Evolutionary conservation across 2,113 vertebrate genomes (phyloP).

Genomic region (Grammomys dolichurus): DNA sequence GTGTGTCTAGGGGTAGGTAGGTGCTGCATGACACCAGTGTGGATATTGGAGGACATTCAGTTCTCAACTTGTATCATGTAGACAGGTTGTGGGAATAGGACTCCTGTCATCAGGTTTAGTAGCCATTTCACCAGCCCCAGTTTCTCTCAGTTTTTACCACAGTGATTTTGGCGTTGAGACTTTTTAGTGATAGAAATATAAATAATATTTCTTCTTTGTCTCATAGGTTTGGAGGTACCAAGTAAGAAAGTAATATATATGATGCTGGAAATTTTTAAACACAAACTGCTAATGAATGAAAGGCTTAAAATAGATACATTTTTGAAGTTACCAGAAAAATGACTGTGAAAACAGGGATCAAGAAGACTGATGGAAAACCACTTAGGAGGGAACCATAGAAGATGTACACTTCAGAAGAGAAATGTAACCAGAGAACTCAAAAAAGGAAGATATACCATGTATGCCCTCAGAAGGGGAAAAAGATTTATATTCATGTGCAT

Average conservation of each 20-base stretch:
- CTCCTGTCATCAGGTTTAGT: not conserved
- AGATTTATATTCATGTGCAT: conserved; percentile 76
- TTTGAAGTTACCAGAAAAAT: conserved; percentile 26
- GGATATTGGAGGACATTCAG: not conserved
- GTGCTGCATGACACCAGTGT: not conserved
- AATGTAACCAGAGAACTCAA: conserved; percentile 75
- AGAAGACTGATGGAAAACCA: conserved; percentile 67
- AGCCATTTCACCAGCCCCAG: not conserved
- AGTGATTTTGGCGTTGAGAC: conserved; percentile 40
- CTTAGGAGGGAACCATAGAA: conserved; percentile 76
- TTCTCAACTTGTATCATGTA: not conserved
- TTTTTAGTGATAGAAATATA: conserved; percentile 40
- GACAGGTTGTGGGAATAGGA: too few relatives aligned
- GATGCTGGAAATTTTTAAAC: conserved; percentile 65
- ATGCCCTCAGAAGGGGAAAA: conserved; percentile 74
- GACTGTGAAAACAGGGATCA: conserved; percentile 57
- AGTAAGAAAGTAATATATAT: conserved; percentile 24
- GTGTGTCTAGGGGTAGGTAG: not conserved
- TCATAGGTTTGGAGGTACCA: conserved; percentile 70
- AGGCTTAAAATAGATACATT: conserved; percentile 40
- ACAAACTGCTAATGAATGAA: conserved; percentile 46
- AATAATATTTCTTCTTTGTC: conserved; percentile 69
- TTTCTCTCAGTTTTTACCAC: conserved; percentile 23
- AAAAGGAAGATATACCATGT: conserved; percentile 71
- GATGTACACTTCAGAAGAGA: conserved; percentile 76